Base-by-base conservation (phyloP, 2,113 vertebrate genomes). In the Menura novaehollandiae region DNA sequence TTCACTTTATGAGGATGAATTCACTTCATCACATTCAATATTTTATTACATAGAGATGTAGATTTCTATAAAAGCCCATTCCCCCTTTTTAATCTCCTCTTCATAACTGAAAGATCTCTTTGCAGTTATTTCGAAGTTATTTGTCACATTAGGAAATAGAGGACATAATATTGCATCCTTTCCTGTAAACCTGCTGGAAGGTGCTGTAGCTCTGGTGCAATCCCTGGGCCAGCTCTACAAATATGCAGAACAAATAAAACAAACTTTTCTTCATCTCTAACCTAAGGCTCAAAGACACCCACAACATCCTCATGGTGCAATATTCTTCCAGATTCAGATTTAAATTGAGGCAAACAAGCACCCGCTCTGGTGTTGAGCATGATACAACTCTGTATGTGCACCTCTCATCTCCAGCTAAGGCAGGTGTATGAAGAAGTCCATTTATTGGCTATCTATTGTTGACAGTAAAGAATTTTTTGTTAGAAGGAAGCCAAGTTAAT, bases 181-280 rank as follows among this genome's bases (percentile, higher is more conserved):
- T 71, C n/a, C 56, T 5, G 1, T 30, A 63, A 71, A 44, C 6
- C 32, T 56, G n/a, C 30, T 78, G 46, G 43, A 55, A 71, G 30
- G 21, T 21, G 39, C 23, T 4, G 1, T 1, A 24, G 44, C 24
- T 32, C 53, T 82, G 78, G 20, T 0, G 0, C n/a, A 47, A n/a
- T 7, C 37, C 66, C n/a, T 53, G 43, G n/a, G 27, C 51, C 51
- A 66, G 14, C 39, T 78, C 62, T 55, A 3, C 15, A 44, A 60
- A 39, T 15, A 69, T 9, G 17, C 26, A 53, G 32, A 32, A 60
- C 2, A 72, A 62, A 64, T 22, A 58, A 63, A 85, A 23, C 27
- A 44, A 60, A 52, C 4, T 39, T 83, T 73, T 26, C n/a, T 24
- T 76, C 7, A 13, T 22, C 58, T 27, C 28, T 39, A 81, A 56